These are phyloP conservation scores for Apocrypta bakeri DNA, from an alignment of 1,140 invertebrate species.

Conservation along the genomic window DNA sequence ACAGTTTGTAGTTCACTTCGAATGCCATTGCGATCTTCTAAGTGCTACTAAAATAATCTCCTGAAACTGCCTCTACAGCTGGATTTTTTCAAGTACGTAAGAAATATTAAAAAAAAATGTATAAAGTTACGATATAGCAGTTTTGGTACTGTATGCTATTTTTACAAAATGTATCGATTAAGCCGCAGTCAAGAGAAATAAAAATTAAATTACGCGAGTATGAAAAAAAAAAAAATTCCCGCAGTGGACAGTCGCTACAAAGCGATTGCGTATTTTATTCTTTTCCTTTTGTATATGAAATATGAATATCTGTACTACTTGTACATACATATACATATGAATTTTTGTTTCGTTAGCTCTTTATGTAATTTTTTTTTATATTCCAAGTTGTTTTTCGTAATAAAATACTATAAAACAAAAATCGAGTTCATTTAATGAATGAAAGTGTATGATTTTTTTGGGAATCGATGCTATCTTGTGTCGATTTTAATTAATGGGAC, in stretches of 20 bases:
- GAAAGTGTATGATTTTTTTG: too few species aligned
- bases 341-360: conserved; percentile 46
- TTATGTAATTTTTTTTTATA: conserved; percentile 52
- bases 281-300: conserved; percentile 41
- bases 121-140: conserved; percentile 67
- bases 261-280: conserved; percentile 37
- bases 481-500: too few species aligned
- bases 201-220: conserved; percentile 57
- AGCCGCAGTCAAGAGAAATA: conserved; percentile 63
- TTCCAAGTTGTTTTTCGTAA: conserved; percentile 51
- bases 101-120: conserved; percentile 55
- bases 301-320: conserved; percentile 31
- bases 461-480: too few species aligned
- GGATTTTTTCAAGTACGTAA: conserved; percentile 63
- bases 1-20: conserved; percentile 25
- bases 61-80: conserved; percentile 63
- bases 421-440: background rate
- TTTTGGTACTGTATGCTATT: conserved; percentile 72
- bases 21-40: conserved; percentile 11
- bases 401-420: conserved; percentile 49
- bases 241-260: conserved; percentile 24
- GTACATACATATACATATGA: conserved; percentile 40
- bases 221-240: conserved; percentile 58
- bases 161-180: conserved; percentile 71
- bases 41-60: conserved; percentile 41